Evolutionary conservation across 2,797 vertebrate species (phyloP), one percentile per base, ranked within the genome.

Genomic region (Myripristis murdjan): DNA sequence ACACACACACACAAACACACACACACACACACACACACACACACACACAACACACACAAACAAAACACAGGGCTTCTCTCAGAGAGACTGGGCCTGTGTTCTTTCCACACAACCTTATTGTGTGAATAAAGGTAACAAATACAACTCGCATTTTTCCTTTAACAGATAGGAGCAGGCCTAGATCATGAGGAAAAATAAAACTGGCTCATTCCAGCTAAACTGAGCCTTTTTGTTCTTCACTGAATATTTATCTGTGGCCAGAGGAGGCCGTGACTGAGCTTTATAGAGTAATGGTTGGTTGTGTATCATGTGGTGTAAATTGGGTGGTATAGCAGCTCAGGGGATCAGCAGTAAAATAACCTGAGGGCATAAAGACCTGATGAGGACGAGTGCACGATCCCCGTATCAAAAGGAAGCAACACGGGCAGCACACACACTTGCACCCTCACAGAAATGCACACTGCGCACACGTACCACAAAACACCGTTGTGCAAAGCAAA

Each of bases 241-340:
- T 87, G 79, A 84, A 87, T 87, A 86, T 87, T 84, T 74, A 82
- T 75, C 64, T 58, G 58, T 76, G 81, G 79, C 76, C 66, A 64
- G 69, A 75, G 65, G 80, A 88, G 76, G 54, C 67, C 70, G 68
- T 72, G 81, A 72, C 70, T 70, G 77, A 81, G 73, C 59, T 85
- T 72, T 77, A 70, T 82, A 26, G 56, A 52, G 66, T 11, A 70
- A 65, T 12, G 28, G 61, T 57, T 12, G 28, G 61, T 57, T 77
- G 71, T 74, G 77, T 77, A 80, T 90, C 82, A 85, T 79, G 67
- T 64, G 47, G 56, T 83, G 80, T 73, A 83, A 87, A 87, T 82
- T 51, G 87, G 86, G 69, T 75, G 62, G 67, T 48, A 43, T 0
- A 1, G 67, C 47, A 77, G 66, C 82, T 84, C 75, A 53, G 49